A percentile compares a stretch with the other conserved stretches of the same genome.
These are phyloP conservation scores for Megaustenia siamemsis DNA, from an alignment of 2,888 invertebrate genomes.

Conservation along the genomic window DNA sequence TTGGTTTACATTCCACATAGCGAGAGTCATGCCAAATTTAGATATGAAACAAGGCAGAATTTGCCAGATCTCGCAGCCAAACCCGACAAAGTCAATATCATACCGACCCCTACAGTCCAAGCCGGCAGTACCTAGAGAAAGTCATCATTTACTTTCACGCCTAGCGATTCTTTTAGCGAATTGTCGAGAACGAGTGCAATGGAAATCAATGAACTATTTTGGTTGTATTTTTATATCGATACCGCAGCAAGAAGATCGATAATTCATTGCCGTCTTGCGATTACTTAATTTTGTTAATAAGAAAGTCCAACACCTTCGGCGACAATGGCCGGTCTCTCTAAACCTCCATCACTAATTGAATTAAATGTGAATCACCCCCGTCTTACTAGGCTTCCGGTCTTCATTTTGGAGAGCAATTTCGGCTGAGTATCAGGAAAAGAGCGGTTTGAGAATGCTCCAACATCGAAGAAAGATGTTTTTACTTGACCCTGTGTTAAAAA, in stretches of 20 bases:
- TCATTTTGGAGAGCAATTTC: slow-evolving; percentile 7
- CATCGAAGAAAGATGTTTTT: not conserved
- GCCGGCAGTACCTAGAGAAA: slow-evolving; percentile 1
- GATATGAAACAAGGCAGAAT: slow-evolving; percentile 15
- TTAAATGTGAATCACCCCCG: not conserved
- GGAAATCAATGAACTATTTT: slow-evolving; percentile 15
- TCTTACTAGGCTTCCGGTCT: not conserved
- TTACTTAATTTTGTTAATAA: slow-evolving; percentile 37
- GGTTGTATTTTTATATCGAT: not conserved
- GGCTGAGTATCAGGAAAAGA: not conserved
- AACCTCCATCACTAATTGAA: slow-evolving; percentile 15
- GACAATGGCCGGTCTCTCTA: not conserved
- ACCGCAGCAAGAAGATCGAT: slow-evolving; percentile 16
- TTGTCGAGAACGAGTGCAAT: not conserved
- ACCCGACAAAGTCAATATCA: not conserved
- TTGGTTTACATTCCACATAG: not conserved
- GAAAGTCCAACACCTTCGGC: slow-evolving; percentile 4
- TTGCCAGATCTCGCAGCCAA: not conserved
- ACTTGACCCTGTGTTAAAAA: not conserved
- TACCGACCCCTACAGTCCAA: not conserved
- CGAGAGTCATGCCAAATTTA: not conserved
- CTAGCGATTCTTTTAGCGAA: slow-evolving; percentile 7
- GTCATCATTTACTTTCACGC: slow-evolving; percentile 1
- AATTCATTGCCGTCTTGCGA: not conserved
- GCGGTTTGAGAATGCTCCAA: not conserved